Conservation (phyloP, 2,888 invertebrate species). For the Mythimna loreyi region DNA sequence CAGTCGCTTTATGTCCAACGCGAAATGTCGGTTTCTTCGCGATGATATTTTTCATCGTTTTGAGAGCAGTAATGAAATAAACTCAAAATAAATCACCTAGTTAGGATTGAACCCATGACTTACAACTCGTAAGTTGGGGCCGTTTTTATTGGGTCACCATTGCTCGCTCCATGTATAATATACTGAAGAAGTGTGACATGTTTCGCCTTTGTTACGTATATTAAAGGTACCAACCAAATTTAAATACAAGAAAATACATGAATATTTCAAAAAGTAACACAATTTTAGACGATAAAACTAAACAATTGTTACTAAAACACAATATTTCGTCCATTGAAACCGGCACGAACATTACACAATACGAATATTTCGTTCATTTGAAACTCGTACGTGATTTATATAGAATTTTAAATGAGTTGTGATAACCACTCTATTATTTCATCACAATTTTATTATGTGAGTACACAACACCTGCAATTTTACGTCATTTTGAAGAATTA, state of each 20-base stretch:
- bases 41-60: too few species aligned
- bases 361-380: background rate
- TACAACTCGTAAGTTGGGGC: too few species aligned
- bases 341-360: constrained; percentile 23
- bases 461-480: background rate
- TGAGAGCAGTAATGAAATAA: too few species aligned
- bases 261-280: background rate
- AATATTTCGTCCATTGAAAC: constrained; percentile 8
- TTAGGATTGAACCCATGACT: too few species aligned
- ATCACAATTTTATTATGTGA: background rate
- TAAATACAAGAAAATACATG: background rate
- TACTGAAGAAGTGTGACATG: too few species aligned
- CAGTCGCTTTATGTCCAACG: too few species aligned
- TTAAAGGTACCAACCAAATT: background rate
- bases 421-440: background rate
- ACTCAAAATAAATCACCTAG: too few species aligned
- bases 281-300: constrained; percentile 1
- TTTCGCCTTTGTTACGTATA: too few species aligned
- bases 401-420: constrained; percentile 12
- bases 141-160: too few species aligned
- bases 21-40: too few species aligned
- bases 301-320: background rate
- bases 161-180: too few species aligned
- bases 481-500: background rate
- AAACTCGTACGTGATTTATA: constrained; percentile 18